Conservation (phyloP, 2,888 invertebrate species). For the Drosophila picticornis region DNA sequence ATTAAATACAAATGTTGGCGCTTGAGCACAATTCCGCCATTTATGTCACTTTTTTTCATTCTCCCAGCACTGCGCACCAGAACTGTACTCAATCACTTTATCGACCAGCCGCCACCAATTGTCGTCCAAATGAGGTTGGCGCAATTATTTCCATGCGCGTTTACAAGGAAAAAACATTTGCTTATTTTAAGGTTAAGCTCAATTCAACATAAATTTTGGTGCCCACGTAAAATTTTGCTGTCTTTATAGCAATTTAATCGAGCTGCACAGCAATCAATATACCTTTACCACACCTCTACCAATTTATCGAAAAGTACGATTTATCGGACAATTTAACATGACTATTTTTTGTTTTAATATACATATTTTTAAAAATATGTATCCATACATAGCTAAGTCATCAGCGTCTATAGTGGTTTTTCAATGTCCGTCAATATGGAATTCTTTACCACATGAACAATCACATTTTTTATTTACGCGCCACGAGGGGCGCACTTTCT, state of each 20-base stretch:
- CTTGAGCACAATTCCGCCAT: conserved; percentile 84
- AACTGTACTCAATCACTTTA: conserved; percentile 28
- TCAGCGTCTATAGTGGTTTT: neutral
- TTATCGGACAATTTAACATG: conserved; percentile 31
- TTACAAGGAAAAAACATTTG: neutral
- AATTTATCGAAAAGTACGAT: conserved; percentile 29
- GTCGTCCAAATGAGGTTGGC: conserved; percentile 36
- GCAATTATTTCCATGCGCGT: conserved; percentile 23
- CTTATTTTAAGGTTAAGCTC: neutral
- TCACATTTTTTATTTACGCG: conserved; percentile 1
- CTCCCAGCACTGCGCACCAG: conserved; percentile 59
- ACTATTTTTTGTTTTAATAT: neutral
- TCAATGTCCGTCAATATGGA: no score
- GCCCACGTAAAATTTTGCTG: neutral
- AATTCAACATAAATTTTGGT: neutral
- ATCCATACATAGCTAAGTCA: neutral
- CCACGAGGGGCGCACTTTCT: conserved; percentile 40
- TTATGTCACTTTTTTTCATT: conserved; percentile 83
- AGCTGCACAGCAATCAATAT: neutral
- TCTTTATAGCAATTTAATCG: neutral
- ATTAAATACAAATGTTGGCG: conserved; percentile 81
- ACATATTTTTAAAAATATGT: neutral
- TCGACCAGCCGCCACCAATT: conserved; percentile 40
- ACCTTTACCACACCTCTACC: neutral
- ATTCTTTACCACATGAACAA: neutral